Percentiles rank a stretch among this genome's conserved stretches.
Conservation (phyloP, 2,113 vertebrate species). For the Nestor notabilis region DNA sequence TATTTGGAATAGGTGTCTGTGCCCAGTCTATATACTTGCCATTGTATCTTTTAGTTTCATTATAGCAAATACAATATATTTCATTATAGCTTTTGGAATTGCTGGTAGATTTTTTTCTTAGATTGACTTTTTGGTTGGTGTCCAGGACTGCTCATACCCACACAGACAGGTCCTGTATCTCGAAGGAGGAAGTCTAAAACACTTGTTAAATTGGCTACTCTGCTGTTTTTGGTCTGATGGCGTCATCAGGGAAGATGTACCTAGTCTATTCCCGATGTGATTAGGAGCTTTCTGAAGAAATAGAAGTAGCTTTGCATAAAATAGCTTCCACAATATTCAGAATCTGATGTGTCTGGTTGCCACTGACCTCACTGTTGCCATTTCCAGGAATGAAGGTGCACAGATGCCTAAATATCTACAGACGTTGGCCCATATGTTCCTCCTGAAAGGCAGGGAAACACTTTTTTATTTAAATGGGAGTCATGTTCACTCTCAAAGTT, state of each 20-base stretch:
- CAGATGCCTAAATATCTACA: neutral
- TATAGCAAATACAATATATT: neutral
- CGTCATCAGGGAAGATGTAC: fast-evolving
- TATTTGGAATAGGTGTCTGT: neutral
- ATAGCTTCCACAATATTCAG: neutral
- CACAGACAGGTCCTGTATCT: neutral
- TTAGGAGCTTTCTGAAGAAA: neutral
- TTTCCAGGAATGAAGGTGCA: neutral
- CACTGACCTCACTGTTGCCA: neutral
- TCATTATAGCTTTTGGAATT: neutral
- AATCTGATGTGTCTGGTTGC: neutral
- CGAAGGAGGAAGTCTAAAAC: neutral
- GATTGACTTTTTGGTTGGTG: neutral
- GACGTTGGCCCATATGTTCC: neutral
- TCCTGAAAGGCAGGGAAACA: neutral
- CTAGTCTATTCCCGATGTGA: neutral
- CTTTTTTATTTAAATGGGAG: neutral
- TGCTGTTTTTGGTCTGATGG: neutral
- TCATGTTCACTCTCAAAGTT: neutral
- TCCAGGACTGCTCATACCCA: neutral
- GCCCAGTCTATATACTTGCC: too few species aligned
- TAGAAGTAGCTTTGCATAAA: neutral
- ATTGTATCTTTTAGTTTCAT: neutral
- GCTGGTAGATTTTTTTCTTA: neutral
- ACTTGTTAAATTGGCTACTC: neutral